These are phyloP conservation scores for Spilarctia lutea DNA, from an alignment of 2,888 invertebrate species.

Conservation along the genomic window DNA sequence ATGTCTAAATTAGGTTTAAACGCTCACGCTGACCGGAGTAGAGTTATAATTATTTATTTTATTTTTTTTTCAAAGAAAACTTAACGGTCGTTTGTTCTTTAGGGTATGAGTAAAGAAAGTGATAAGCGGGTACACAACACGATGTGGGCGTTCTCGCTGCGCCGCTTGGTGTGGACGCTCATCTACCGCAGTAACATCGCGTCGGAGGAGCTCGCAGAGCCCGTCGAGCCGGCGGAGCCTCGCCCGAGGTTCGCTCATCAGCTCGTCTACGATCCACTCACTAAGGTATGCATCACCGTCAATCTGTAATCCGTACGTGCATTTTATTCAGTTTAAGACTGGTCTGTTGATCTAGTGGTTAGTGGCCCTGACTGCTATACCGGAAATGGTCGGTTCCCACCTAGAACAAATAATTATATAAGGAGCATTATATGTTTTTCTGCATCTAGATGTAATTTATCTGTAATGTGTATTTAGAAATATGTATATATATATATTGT, in stretches of 20 bases:
- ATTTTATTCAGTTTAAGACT: too few relatives aligned
- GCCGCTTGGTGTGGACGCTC: constrained; percentile 92
- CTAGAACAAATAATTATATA: too few relatives aligned
- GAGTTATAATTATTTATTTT: too few relatives aligned
- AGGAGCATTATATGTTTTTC: too few relatives aligned
- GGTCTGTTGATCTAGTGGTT: too few relatives aligned
- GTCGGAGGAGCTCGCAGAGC: constrained; percentile 69
- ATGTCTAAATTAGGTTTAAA: too few relatives aligned
- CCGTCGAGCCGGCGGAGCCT: constrained; percentile 85
- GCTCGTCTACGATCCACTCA: constrained; percentile 92
- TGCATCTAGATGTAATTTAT: too few relatives aligned
- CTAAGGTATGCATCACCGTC: constrained; percentile 75
- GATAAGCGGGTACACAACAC: constrained; percentile 94
- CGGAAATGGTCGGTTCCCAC: too few relatives aligned
- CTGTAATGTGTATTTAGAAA: too few relatives aligned
- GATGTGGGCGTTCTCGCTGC: constrained; percentile 95
- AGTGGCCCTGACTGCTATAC: too few relatives aligned
- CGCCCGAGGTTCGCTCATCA: constrained; percentile 93
- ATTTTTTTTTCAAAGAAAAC: neutral
- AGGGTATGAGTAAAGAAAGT: constrained; percentile 96
- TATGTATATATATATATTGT: too few relatives aligned
- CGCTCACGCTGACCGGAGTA: too few relatives aligned
- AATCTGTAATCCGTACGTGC: neutral
- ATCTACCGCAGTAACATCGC: constrained; percentile 91
- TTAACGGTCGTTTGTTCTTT: constrained; percentile 31